Conservation (phyloP, 2,113 vertebrate species). For the Sinocyclocheilus maitianheensis region DNA sequence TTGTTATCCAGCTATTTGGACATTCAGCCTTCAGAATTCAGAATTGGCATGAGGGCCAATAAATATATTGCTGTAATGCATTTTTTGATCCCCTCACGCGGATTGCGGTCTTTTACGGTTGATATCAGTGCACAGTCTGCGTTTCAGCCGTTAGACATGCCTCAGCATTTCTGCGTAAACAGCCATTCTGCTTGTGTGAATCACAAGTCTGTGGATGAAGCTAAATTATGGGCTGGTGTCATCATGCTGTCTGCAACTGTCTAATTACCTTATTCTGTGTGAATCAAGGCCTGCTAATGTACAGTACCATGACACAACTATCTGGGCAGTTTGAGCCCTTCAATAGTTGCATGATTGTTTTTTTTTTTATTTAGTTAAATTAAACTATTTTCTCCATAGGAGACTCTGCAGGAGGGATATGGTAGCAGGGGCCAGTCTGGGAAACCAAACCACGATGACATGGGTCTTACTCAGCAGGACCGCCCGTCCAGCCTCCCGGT, state of each 20-base stretch:
- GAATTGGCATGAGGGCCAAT: no score
- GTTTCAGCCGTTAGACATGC: neutral
- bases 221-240: neutral
- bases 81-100: neutral
- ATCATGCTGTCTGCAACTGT: neutral
- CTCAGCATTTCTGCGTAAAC: conserved; percentile 8
- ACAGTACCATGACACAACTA: neutral
- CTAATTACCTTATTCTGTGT: conserved; percentile 10
- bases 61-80: neutral
- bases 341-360: neutral
- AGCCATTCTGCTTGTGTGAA: conserved; percentile 19
- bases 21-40: neutral
- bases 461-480: conserved; percentile 90
- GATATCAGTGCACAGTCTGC: neutral
- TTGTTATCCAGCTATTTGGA: neutral
- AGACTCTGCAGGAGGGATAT: conserved; percentile 89
- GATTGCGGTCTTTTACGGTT: neutral
- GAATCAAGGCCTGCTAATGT: conserved; percentile 21
- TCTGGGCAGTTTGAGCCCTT: neutral
- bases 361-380: no score
- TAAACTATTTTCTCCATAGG: conserved; percentile 68
- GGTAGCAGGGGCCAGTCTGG: conserved; percentile 86
- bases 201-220: conserved; percentile 25
- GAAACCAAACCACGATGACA: conserved; percentile 90
- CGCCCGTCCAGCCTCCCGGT: conserved; percentile 93